These are phyloP conservation scores for Cettia cetti DNA, from an alignment of 2,113 vertebrate species.

Conservation along the genomic window DNA sequence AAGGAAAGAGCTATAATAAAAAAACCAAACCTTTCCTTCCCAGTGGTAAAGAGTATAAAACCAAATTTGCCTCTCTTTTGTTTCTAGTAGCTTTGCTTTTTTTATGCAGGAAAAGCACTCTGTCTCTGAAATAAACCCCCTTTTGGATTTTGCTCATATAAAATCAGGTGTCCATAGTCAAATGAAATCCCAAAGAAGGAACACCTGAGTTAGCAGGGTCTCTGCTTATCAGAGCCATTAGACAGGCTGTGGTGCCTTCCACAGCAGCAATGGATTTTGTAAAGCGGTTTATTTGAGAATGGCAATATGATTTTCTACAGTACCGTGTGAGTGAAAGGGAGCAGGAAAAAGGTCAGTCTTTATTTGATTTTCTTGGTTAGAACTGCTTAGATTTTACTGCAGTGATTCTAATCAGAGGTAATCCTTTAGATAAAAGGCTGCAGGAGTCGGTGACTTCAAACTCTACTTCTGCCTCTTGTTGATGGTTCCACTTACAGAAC, in stretches of 20 bases:
- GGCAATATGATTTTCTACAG: not conserved
- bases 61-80: not conserved
- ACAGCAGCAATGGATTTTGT: not conserved
- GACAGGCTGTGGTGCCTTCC: not conserved
- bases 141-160: not conserved
- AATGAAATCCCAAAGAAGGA: not conserved
- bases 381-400: not conserved
- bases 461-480: not conserved
- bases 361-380: not conserved
- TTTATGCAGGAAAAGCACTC: not conserved
- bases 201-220: not conserved
- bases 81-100: not conserved
- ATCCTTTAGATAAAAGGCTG: not conserved
- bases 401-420: not conserved
- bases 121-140: not conserved
- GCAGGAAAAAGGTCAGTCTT: not conserved
- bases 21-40: not conserved
- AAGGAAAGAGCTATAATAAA: not conserved
- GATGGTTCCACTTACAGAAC: not conserved
- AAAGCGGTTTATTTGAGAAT: not conserved
- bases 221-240: not conserved
- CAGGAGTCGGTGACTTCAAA: not conserved
- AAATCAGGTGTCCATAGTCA: not conserved
- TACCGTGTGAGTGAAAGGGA: rapidly evolving
- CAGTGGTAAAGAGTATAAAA: not conserved